Evolutionary conservation across 2,113 vertebrate genomes (phyloP), one percentile per base, ranked within the genome.

Genomic region (Sprattus sprattus): DNA sequence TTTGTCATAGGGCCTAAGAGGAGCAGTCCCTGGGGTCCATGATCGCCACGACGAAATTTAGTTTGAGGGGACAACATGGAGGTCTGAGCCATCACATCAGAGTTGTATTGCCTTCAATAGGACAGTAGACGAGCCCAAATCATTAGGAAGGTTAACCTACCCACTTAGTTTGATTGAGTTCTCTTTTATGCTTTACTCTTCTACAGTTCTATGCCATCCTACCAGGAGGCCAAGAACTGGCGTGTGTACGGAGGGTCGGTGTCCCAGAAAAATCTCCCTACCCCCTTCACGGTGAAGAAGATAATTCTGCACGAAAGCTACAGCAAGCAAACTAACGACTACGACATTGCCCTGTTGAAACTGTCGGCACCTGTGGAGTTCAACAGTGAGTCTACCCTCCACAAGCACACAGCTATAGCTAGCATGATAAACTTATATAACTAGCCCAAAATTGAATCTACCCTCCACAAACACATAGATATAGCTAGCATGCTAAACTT

Each of bases 281-380:
- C 50, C 0, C 93, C 95, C 22, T 90, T 95, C 86, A 16, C 88
- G 0, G 93, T 98, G 54, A 60, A 94, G 39, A 95, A 92, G 83
- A 96, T 99, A 89, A 90, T 97, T 75, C 92, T 96, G 85, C 95
- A 96, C 3, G 88, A 95, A 85, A 95, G 96, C 87, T 99, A 98
- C 90, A 91, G 94, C 0, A 91, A 87, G 0, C 85, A 90, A 0
- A 95, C 94, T 0, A 95, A 97, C 0, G 96, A 99, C 93, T 93
- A 95, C 0, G 98, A 99, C 86, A 92, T 98, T 0, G 96, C 97
- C 11, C 93, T 99, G 71, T 91, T 99, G 89, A 94, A 94, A 90
- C 95, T 99, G 4, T 87, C 85, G 47, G 90, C 88, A 85, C 94
- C 96, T 0, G 89, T 97, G 85, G 16, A 6, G 0, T 95, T 97